Base-by-base conservation (phyloP, 2,113 vertebrate genomes). In the Xiphophorus hellerii region DNA sequence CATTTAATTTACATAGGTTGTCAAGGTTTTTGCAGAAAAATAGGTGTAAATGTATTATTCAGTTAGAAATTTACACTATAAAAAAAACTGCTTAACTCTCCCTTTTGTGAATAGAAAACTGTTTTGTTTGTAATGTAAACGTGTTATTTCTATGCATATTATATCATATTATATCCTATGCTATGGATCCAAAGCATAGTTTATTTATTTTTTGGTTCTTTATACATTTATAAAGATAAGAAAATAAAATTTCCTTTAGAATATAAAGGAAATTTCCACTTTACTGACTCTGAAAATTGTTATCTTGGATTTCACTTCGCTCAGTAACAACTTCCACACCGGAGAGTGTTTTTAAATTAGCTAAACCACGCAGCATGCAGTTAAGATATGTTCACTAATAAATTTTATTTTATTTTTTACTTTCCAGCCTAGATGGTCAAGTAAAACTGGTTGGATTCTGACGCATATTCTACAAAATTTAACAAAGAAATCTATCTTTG, bases 401-500 rank as follows among this genome's bases (percentile, higher is more conserved):
- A 58, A n/a, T 10, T 2, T 10, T 1, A 11, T 35, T 9, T 37
- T 37, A 11, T 37, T 37, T 37, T 25, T 58, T 2, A 58, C 25
- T 58, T n/a, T 25, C 22, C 8, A n/a, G n/a, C 51, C 20, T 8
- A 25, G 51, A 25, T 8, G 3, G 20, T 25, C 20, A 54, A 54
- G 51, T 22, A 54, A 54, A 54, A 54, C 25, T 58, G 22, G 3
- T 3, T 8, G 22, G 9, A 58, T 58, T 58, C 22, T 25, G 8
- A 20, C 8, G 1, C 22, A 58, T 54, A 22, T 54, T 54, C 51
- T 48, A 48, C 44, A 48, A 71, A 62, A 42, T 33, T 33, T 71
- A 60, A 28, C 66, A 39, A 42, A 31, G 62, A 74, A 83, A 39
- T 9, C 44, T 33, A 76, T 74, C 76, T 25, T 2, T 2, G 28